These are phyloP conservation scores for Oxyruncus cristatus DNA, from an alignment of 2,113 vertebrate genomes.

Conservation along the genomic window DNA sequence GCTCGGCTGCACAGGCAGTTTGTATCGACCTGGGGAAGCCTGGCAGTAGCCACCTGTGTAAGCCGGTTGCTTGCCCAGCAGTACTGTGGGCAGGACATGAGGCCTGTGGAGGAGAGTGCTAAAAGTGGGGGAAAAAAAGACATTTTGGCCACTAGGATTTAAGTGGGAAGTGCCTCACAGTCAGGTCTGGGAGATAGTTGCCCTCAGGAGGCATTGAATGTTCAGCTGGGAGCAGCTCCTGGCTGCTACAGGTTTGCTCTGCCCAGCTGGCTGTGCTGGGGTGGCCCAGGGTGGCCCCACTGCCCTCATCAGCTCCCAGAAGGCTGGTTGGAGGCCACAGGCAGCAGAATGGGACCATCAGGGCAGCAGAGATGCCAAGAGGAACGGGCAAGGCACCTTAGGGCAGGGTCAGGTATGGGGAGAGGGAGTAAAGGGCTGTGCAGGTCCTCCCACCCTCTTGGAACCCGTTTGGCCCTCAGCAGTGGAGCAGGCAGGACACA, in stretches of 20 bases:
- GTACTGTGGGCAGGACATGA: rapidly evolving
- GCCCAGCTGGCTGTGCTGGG: not conserved
- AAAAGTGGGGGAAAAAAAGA: not conserved
- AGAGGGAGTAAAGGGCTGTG: too few species aligned
- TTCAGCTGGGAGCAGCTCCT: not conserved
- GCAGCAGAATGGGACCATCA: not conserved
- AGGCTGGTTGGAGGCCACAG: not conserved
- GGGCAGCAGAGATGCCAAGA: not conserved
- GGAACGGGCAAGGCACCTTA: not conserved
- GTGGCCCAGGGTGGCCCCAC: not conserved
- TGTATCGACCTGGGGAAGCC: not conserved
- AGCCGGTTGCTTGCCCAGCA: not conserved
- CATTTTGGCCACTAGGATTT: not conserved
- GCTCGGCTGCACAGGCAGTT: not conserved
- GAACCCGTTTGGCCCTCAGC: not conserved
- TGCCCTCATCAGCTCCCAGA: too few species aligned
- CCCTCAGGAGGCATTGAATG: not conserved
- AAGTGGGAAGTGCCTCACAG: not conserved
- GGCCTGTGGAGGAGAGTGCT: not conserved
- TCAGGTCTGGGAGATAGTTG: not conserved
- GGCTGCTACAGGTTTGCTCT: not conserved
- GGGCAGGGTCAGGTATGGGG: not conserved
- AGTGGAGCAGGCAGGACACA: not conserved
- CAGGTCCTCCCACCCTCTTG: not conserved
- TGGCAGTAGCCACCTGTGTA: not conserved